These are phyloP conservation scores for Berghia stephanieae DNA, from an alignment of 1,140 invertebrate species.

Conservation along the genomic window DNA sequence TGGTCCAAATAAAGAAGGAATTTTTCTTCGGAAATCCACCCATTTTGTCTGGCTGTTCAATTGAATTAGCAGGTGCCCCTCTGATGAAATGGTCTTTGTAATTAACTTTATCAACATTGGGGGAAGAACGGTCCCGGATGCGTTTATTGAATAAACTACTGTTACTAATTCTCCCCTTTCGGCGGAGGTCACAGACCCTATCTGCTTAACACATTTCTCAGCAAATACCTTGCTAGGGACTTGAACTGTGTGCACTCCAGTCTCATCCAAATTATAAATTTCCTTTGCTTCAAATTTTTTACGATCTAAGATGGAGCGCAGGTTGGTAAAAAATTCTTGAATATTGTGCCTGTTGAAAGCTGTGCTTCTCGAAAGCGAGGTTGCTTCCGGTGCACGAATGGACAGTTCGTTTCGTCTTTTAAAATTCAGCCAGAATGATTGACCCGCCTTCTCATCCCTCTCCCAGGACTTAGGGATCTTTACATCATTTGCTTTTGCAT, in stretches of 20 bases:
- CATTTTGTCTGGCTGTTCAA: conserved; percentile 27
- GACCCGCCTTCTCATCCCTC: not conserved
- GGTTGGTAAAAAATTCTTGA: conserved; percentile 30
- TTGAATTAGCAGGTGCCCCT: conserved; percentile 39
- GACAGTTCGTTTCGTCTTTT: not conserved
- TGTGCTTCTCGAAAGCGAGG: conserved; percentile 29
- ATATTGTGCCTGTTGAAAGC: conserved; percentile 21
- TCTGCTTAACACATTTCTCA: conserved; percentile 63
- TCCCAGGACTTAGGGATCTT: conserved; percentile 77
- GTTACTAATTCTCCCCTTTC: conserved; percentile 58
- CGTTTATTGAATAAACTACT: conserved; percentile 42
- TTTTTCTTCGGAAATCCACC: too few relatives aligned
- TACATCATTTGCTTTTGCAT: conserved; percentile 95
- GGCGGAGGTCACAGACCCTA: conserved; percentile 66
- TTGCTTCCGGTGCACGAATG: conserved; percentile 20
- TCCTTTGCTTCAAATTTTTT: conserved; percentile 57
- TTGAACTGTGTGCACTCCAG: conserved; percentile 67
- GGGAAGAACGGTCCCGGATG: conserved; percentile 43
- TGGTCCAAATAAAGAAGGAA: too few relatives aligned
- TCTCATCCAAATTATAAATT: conserved; percentile 70
- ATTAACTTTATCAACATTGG: conserved; percentile 49
- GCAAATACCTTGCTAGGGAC: conserved; percentile 63
- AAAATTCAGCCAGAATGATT: not conserved
- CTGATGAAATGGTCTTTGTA: conserved; percentile 62
- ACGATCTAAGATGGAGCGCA: conserved; percentile 49